Evolutionary conservation across 2,113 vertebrate genomes (phyloP), one percentile per base, ranked within the genome.

Genomic region (Coregonus clupeaformis): DNA sequence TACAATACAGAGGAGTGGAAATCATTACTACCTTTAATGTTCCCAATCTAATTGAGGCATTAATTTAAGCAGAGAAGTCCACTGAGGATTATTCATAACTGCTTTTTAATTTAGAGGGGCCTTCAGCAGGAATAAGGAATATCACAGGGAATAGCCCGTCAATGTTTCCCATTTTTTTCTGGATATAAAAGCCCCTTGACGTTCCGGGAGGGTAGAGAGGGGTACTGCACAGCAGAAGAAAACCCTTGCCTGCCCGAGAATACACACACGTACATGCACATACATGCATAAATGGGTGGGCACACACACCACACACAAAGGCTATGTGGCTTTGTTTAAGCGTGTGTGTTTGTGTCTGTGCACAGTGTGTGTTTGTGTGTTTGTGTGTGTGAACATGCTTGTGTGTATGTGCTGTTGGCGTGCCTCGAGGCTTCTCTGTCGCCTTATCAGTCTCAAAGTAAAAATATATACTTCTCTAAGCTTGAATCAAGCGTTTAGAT

Each of bases 11-110:
- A 88, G 86, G 84, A 92, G 84, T 88, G 85, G 88, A 18, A 91
- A 92, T 91, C 90, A 90, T 93, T 92, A 90, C 90, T 91, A 90
- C 89, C 90, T 91, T 93, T 92, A 92, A 93, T 93, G 92, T 91
- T 92, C 90, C 90, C 86, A 91, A 90, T 93, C 90, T 93, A 93
- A 93, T 92, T 91, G 90, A 92, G 87, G 87, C 88, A 92, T 93
- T 93, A 91, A 93, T 93, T 93, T 92, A 90, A 91, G 89, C 80
- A 72, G 87, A 91, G 87, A 79, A 88, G 84, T 87, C 90, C 78
- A 82, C 90, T 71, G 87, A 87, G 87, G 89, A 89, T 91, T 91
- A 91, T 92, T 91, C 91, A 91, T 91, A 91, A 91, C 87, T 91
- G 84, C 83, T 89, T 91, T 91, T 91, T 90, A 92, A 92, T 91